Evolutionary conservation across 1,140 invertebrate species (phyloP).

Genomic region (Amyelois transitella): DNA sequence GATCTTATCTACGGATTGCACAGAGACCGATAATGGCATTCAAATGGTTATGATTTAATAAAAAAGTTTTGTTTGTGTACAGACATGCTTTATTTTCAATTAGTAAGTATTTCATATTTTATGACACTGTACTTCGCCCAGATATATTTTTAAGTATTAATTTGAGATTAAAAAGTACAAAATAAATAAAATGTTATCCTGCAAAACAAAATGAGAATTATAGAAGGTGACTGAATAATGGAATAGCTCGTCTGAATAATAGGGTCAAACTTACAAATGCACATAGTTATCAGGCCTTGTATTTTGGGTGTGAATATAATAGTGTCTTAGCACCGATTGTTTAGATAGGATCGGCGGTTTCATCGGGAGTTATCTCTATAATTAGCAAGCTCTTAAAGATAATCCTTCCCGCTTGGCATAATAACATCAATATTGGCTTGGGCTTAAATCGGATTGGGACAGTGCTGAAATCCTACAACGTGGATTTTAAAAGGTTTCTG

Average conservation of each 20-base stretch:
- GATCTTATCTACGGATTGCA: conserved; percentile 1
- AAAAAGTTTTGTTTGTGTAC: not conserved
- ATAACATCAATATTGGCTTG: conserved; percentile 32
- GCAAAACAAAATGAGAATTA: not conserved
- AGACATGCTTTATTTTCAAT: too few relatives aligned
- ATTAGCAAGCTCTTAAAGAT: conserved; percentile 40
- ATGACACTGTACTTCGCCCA: too few relatives aligned
- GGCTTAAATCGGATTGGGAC: conserved; percentile 1
- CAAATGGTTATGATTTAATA: not conserved
- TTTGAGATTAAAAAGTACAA: too few relatives aligned
- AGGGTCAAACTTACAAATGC: not conserved
- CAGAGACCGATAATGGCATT: not conserved
- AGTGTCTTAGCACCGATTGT: conserved; percentile 33
- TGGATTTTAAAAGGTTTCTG: not conserved
- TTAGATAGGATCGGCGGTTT: conserved; percentile 40
- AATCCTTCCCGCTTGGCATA: conserved; percentile 30
- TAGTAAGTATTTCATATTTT: too few relatives aligned
- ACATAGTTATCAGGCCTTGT: not conserved
- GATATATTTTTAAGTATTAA: too few relatives aligned
- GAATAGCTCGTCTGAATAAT: not conserved
- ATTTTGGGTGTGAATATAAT: conserved; percentile 14
- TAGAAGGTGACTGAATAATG: not conserved
- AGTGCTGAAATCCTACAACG: not conserved
- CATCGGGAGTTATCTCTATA: conserved; percentile 38
- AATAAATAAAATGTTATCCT: too few relatives aligned